Conservation (phyloP, 2,113 vertebrate genomes). For the Hirundichthys speculiger region DNA sequence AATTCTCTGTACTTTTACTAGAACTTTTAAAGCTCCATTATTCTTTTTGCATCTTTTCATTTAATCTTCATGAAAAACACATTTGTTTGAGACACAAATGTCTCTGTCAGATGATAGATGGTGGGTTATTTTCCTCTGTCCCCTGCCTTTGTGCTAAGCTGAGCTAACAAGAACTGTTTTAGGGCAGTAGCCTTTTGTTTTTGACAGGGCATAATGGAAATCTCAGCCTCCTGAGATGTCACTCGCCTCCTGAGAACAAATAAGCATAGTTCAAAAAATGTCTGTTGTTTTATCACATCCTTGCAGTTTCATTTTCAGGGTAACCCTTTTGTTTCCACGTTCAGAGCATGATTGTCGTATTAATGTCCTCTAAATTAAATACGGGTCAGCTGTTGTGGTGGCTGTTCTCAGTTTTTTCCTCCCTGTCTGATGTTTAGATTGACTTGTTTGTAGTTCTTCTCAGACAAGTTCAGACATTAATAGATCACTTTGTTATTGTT, state of each 20-base stretch:
- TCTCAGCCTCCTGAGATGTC: neutral
- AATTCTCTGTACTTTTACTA: no score
- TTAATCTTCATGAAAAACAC: no score
- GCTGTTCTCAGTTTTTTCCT: neutral
- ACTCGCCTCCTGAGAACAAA: neutral
- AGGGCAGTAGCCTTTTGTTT: neutral
- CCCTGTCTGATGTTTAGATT: neutral
- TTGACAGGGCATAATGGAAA: neutral
- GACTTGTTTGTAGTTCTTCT: constrained; percentile 26
- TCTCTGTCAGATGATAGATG: no score
- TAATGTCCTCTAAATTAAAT: neutral
- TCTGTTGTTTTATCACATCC: neutral
- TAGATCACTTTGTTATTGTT: constrained; percentile 25
- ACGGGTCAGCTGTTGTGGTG: neutral
- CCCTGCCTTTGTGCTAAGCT: constrained; percentile 4
- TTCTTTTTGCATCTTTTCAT: no score
- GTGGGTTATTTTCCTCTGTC: neutral
- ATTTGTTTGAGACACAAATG: no score
- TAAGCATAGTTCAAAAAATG: neutral
- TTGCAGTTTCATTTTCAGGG: neutral
- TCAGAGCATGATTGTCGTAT: neutral
- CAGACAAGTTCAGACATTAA: constrained; percentile 17
- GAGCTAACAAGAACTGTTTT: neutral
- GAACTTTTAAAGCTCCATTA: no score
- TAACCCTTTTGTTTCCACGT: constrained; percentile 2